Conservation (phyloP, 2,888 invertebrate species). For the Mallateleia sp. region DNA sequence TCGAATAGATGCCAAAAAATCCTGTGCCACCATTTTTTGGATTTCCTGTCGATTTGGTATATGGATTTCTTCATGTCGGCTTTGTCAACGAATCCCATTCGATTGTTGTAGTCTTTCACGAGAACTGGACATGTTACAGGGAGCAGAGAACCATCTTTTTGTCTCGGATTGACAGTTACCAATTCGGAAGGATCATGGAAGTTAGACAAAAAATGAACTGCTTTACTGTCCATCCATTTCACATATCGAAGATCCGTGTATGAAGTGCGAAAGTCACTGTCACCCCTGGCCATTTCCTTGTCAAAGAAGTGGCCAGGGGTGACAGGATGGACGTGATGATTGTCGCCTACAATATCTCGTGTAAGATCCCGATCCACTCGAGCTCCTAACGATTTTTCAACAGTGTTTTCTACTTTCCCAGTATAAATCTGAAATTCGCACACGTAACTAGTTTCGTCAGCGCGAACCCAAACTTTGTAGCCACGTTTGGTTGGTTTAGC, state of each 20-base stretch:
- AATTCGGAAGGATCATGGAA: slow-evolving; percentile 74
- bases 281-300: slow-evolving; percentile 55
- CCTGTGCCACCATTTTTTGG: slow-evolving; percentile 63
- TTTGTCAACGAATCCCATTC: slow-evolving; percentile 80
- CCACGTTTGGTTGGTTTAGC: slow-evolving; percentile 60
- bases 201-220: slow-evolving; percentile 79
- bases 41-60: slow-evolving; percentile 53
- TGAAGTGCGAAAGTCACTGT: slow-evolving; percentile 60
- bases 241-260: slow-evolving; percentile 80
- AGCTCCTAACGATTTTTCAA: slow-evolving; percentile 79
- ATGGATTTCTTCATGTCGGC: slow-evolving; percentile 52
- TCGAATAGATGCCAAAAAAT: slow-evolving; percentile 68
- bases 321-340: no score
- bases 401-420: slow-evolving; percentile 77
- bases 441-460: slow-evolving; percentile 19
- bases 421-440: slow-evolving; percentile 83
- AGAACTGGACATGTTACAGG: slow-evolving; percentile 77
- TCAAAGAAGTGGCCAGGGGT: no score
- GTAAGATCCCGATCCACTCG: slow-evolving; percentile 81
- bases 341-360: slow-evolving; percentile 19
- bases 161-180: slow-evolving; percentile 75
- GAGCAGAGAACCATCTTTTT: slow-evolving; percentile 78
- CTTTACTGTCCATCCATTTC: slow-evolving; percentile 84
- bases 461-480: slow-evolving; percentile 59
- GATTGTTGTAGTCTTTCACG: slow-evolving; percentile 81